These are phyloP conservation scores for Myiotriccus ornatus DNA, from an alignment of 2,797 vertebrate genomes.

Conservation along the genomic window DNA sequence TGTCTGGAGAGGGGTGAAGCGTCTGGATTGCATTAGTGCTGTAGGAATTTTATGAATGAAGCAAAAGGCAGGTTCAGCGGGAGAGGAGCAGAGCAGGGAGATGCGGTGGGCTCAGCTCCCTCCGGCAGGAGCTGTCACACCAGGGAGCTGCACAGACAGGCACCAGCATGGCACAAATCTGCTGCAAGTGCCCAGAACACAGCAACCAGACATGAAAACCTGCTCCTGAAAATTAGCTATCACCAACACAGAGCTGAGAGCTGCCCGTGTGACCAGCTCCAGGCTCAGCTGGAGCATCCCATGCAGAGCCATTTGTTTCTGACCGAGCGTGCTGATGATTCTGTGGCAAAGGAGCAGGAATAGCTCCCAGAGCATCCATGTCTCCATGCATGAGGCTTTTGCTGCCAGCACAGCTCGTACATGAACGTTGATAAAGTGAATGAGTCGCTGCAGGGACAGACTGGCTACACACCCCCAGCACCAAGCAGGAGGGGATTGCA, in stretches of 20 bases:
- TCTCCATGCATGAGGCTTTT: accelerated
- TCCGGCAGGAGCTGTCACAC: not conserved
- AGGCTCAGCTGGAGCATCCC: not conserved
- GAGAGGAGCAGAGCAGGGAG: not conserved
- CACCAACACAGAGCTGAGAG: not conserved
- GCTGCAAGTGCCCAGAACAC: not conserved
- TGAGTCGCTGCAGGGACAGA: accelerated
- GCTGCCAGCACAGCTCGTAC: not conserved
- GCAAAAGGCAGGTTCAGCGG: not conserved
- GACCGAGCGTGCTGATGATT: accelerated
- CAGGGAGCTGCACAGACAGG: not conserved
- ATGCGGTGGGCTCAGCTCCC: not conserved
- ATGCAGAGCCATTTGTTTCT: not conserved
- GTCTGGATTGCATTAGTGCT: not conserved
- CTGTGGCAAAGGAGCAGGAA: not conserved
- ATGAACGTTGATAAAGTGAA: accelerated
- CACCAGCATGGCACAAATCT: not conserved
- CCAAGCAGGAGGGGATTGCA: not conserved
- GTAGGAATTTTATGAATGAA: constrained; percentile 41
- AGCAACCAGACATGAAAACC: not conserved
- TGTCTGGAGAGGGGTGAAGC: not conserved
- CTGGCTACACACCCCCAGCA: not conserved
- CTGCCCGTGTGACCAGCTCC: accelerated
- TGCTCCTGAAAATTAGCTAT: not conserved
- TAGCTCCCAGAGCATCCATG: not conserved